Percentiles rank a stretch among this genome's conserved stretches.
phyloP scores from a whole-genome alignment of 2,888 invertebrate genomes.

The Platerodrilus igneus region DNA sequence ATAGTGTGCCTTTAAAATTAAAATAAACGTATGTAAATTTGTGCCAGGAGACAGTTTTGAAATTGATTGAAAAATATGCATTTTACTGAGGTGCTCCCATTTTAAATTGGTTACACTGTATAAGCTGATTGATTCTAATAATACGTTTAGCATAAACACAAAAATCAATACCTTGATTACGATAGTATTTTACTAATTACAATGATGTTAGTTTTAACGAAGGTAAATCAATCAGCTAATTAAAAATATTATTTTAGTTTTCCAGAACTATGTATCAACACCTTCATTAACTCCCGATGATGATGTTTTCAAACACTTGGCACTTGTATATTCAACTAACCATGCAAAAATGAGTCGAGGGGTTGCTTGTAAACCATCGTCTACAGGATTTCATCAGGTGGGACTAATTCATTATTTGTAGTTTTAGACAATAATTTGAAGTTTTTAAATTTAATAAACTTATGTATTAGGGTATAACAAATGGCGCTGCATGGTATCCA shows the following conservation, averaged over 20 bases:
- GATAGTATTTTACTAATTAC: no score
- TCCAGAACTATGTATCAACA: slow-evolving; percentile 77
- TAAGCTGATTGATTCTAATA: no score
- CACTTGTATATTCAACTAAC: slow-evolving; percentile 78
- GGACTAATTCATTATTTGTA: slow-evolving; percentile 14
- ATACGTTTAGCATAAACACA: no score
- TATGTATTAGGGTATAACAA: slow-evolving; percentile 73
- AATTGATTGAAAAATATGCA: no score
- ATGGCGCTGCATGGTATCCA: slow-evolving; percentile 92
- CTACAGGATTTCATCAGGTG: slow-evolving; percentile 66
- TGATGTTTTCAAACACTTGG: slow-evolving; percentile 83
- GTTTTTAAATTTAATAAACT: slow-evolving; percentile 1
- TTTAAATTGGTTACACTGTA: no score
- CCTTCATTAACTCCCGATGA: slow-evolving; percentile 87
- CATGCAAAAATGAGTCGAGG: slow-evolving; percentile 87
- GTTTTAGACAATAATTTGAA: slow-evolving; percentile 2
- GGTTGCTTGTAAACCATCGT: slow-evolving; percentile 72
- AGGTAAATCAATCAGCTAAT: no score
- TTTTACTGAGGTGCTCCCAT: no score
- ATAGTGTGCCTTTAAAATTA: no score
- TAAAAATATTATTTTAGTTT: slow-evolving; percentile 58
- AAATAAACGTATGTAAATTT: no score
- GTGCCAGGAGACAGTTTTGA: no score
- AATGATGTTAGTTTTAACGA: not conserved
- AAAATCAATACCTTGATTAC: no score